Base-by-base conservation (phyloP, 2,113 vertebrate genomes). In the Maccullochella peelii region DNA sequence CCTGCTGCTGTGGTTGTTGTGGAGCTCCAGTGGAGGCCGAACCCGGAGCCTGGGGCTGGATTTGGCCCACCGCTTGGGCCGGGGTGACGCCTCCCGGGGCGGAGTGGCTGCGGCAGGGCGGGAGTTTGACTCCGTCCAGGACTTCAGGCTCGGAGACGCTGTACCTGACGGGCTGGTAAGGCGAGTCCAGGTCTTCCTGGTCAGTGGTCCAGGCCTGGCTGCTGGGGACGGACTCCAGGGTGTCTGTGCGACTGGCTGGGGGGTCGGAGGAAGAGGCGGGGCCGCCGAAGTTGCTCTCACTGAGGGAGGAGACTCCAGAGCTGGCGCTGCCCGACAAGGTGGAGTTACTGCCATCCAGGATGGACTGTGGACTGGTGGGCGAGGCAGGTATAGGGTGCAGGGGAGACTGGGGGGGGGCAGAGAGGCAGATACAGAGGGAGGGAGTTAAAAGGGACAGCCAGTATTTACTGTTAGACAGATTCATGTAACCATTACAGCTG, bases 361-460 rank as follows among this genome's bases (percentile, higher is more conserved):
- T 96, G 74, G 97, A 98, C 93, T 97, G 97, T 0, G 97, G 97
- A 95, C 98, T 99, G 93, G 97, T 99, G 91, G 97, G 98, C 33
- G 97, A 98, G 85, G 98, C 98, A 93, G 97, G 98, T 93, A 98
- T 99, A 76, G 97, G 97, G 79, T 98, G 98, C 73, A 98, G 96
- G 79, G 97, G 97, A 16, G 97, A 98, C 97, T 98, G 93, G 79
- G 1, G 85, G 23, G n/a, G 47, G n/a, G 59, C 36, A 20, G 23
- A 21, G 2, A 0, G 40, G 2, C 25, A 33, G 30, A 40, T 5
- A 36, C 20, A 42, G 62, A 33, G 33, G 33, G 33, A 4, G 33
- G 33, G 33, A n/a, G 62, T 66, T 15, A 66, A 1, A 5, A 42
- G 23, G 5, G 38, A 65, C 62, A 65, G 30, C 2, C 14, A 30